These are phyloP conservation scores for Tanaodytes sp. DNA, from an alignment of 2,888 invertebrate genomes.

Conservation along the genomic window DNA sequence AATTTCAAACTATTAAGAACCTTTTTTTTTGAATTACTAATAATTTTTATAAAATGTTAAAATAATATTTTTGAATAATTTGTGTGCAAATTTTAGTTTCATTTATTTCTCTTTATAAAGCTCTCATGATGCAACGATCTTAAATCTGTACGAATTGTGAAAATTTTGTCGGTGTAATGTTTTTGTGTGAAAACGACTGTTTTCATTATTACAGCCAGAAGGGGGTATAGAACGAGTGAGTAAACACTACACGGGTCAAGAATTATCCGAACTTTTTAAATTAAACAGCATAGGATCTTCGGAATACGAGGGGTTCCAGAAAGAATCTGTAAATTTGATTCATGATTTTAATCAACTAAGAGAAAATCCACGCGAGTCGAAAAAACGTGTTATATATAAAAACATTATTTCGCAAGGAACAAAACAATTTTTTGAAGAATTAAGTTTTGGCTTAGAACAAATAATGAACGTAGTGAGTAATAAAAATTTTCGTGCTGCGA, in stretches of 20 bases:
- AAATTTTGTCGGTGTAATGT: no score
- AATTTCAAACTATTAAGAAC: no score
- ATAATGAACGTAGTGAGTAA: conserved; percentile 3
- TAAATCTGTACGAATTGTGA: no score
- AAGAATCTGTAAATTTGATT: no score
- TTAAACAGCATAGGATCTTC: conserved; percentile 1
- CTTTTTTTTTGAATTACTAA: no score
- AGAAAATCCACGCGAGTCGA: neutral
- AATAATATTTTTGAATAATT: no score
- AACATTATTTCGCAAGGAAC: conserved; percentile 54
- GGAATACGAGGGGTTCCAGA: neutral
- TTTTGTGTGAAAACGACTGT: no score
- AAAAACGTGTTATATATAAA: neutral
- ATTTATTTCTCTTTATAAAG: no score
- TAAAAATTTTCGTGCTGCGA: conserved; percentile 59
- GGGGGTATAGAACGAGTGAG: conserved; percentile 52
- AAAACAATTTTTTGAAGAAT: conserved; percentile 57
- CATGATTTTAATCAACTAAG: neutral
- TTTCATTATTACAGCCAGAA: conserved; percentile 26
- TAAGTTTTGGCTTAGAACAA: conserved; percentile 26
- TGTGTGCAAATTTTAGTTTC: no score
- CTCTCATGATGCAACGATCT: no score
- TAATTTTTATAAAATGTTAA: no score
- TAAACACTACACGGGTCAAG: conserved; percentile 62
- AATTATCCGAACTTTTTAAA: conserved; percentile 55